Evolutionary conservation across 2,113 vertebrate genomes (phyloP), one percentile per base, ranked within the genome.

Genomic region (Lota lota): DNA sequence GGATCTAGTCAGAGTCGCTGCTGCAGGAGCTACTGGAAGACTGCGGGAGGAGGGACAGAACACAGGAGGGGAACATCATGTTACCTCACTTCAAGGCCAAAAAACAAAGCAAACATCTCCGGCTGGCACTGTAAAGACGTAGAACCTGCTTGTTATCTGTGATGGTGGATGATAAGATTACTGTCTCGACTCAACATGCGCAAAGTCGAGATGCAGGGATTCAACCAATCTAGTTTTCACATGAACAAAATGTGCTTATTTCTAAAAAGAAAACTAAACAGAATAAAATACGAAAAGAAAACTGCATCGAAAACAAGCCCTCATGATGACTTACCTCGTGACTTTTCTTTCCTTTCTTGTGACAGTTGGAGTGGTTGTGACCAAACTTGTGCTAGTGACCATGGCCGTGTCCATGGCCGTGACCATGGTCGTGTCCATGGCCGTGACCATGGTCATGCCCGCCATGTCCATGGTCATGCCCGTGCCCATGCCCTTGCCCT

Each of bases 1-100:
- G 65, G 53, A n/a, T 79, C 63, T 88, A 88, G 59, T 88, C 88
- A 0, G 80, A 89, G 79, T 90, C 88, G 16, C 83, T 87, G 83
- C 80, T 79, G 51, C 82, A 87, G 70, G 84, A 85, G 74, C 90
- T 88, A 66, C 88, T 88, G 75, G 84, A 87, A 5, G 68, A 80
- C 90, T 88, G 16, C 53, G 28, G 4, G 28, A 70, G 51, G 19
- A 66, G 59, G 40, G 5, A 12, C 19, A 61, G 40, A 4, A 12
- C 19, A 61, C 11, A 40, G 57, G 18, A 80, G 11, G 71, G 4
- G 69, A 0, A 71, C 47, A 17, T 22, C 22, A 22, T 4, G 1
- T 50, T 17, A 66, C 20, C 53, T 47, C 12, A 56, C 5, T 17
- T 62, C 6, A 1, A 2, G 12, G 19, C 18, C 19, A 24, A 20